Conservation (phyloP, 2,113 vertebrate species). For the Protobothrops flavoviridis region DNA sequence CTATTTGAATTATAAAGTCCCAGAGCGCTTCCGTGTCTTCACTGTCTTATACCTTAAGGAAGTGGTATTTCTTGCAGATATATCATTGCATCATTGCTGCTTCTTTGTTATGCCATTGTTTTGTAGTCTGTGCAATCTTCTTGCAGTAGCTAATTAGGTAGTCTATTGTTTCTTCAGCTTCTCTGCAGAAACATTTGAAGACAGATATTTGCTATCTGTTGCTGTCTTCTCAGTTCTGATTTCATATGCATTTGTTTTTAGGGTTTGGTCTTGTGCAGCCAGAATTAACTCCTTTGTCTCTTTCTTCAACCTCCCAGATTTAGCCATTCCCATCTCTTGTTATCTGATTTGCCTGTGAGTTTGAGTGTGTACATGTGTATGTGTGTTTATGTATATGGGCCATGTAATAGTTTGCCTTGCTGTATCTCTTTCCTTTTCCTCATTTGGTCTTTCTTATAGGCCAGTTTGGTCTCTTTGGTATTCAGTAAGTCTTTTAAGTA, state of each 20-base stretch:
- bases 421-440: not conserved
- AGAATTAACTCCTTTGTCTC: not conserved
- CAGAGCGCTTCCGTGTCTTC: not conserved
- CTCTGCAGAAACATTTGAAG: not conserved
- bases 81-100: not conserved
- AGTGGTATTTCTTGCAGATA: not conserved
- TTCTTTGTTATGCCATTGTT: not conserved
- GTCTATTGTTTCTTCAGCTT: not conserved
- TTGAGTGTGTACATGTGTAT: not conserved
- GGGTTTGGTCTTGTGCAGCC: not conserved
- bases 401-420: not conserved
- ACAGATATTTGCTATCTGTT: not conserved
- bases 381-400: not conserved
- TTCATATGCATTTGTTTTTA: not conserved
- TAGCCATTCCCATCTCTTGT: not conserved
- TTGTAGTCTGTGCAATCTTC: not conserved
- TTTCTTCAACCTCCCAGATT: not conserved
- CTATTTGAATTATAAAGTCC: not conserved
- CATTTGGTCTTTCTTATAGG: not conserved
- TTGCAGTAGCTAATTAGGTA: not conserved
- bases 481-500: not conserved
- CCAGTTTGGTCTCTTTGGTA: not conserved
- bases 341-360: not conserved
- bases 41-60: not conserved
- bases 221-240: not conserved